Evolutionary conservation across 2,888 invertebrate genomes (phyloP), one percentile per base, ranked within the genome.

Genomic region (Tenthredo mesomela): DNA sequence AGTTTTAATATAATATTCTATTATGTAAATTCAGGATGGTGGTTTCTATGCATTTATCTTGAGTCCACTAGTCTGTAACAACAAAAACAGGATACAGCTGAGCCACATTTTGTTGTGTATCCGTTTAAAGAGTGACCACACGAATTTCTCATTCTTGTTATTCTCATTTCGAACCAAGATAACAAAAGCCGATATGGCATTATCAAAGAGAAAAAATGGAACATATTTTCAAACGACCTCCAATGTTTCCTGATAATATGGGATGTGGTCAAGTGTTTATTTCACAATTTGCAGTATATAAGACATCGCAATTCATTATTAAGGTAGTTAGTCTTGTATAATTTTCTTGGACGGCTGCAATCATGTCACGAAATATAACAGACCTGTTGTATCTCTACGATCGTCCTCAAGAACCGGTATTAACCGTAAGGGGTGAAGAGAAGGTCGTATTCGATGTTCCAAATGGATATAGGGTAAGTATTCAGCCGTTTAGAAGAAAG

Each of bases 311-410:
- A 12, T 40, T 7, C 7, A 65, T 61, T 18, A 25, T 37, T 40
- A n/a, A 43, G 37, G 21, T 40, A 80, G 40, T 61, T 65, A 9
- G 61, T 80, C 43, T 65, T 40, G 21, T 1, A 25, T 47, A n/a
- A 9, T 15, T 9, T 43, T 80, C 61, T 61, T 10, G 18, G 21
- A 67, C 15, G 5, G 33, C 40, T 15, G 29, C 33, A 15, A 70
- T 33, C 67, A 85, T 85, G 85, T 83, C 85, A 37, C 61, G 58
- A 4, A 71, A 71, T 15, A 43, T 75, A 33, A 29, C 85, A n/a
- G 85, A 86, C n/a, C 12, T 85, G n/a, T 37, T 85, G 85, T 83
- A 73, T 43, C 85, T 85, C 7, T 85, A 21, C 33, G 85, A 85
- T 65, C 70, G 83, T 29, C 83, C 83, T 9, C 47, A 65, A 1